phyloP scores from a whole-genome alignment of 2,113 vertebrate species.

The Dromaius novaehollandiae region DNA sequence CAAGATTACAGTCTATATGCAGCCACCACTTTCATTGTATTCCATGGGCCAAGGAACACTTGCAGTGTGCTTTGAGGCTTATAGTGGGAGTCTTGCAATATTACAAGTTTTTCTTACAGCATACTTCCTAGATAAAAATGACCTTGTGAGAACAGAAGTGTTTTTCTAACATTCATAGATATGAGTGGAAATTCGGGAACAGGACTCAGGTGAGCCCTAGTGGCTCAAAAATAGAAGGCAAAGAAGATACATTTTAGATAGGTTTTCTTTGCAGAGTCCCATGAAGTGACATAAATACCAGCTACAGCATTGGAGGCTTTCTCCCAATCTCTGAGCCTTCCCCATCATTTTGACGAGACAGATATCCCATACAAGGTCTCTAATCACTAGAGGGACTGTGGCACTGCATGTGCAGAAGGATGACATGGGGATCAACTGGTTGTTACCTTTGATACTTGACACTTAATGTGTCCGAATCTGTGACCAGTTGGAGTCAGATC shows the following conservation, averaged over 20 bases:
- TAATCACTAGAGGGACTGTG: neutral
- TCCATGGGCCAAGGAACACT: neutral
- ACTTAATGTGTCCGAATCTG: neutral
- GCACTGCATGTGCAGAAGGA: neutral
- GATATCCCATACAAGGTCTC: neutral
- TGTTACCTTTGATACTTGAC: neutral
- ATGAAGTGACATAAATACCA: neutral
- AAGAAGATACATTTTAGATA: neutral
- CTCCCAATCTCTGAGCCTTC: neutral
- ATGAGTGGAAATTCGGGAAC: neutral
- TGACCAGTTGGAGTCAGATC: neutral
- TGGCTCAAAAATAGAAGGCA: neutral
- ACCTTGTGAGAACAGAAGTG: neutral
- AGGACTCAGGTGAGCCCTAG: neutral
- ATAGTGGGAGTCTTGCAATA: neutral
- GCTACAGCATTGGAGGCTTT: neutral
- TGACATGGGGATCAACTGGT: rapidly evolving
- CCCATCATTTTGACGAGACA: neutral
- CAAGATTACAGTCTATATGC: neutral
- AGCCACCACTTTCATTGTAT: neutral
- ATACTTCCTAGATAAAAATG: neutral
- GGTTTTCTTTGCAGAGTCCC: neutral
- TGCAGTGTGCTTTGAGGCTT: neutral
- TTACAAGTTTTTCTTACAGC: neutral
- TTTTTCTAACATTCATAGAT: neutral